Conservation (phyloP, 2,797 vertebrate genomes). For the Channallabes apus region DNA sequence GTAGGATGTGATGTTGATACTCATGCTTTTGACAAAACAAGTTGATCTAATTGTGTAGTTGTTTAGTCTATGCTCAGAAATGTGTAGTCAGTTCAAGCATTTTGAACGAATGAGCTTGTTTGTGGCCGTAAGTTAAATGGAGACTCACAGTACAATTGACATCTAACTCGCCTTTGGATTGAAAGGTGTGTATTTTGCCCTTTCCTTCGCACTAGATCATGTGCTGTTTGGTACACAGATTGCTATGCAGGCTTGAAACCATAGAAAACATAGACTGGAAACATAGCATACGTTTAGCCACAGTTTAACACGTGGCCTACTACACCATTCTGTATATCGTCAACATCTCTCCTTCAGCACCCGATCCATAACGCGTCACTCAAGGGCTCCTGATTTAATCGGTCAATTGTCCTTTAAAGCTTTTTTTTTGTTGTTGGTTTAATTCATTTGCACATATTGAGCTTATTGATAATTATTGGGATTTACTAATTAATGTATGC, state of each 20-base stretch:
- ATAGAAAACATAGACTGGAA: slow-evolving; percentile 59
- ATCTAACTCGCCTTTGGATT: slow-evolving; percentile 68
- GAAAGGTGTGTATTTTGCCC: slow-evolving; percentile 50
- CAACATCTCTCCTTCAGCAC: slow-evolving; percentile 19
- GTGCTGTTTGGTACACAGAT: slow-evolving; percentile 47
- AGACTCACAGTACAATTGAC: slow-evolving; percentile 63
- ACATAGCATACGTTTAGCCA: slow-evolving; percentile 56
- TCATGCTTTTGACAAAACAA: slow-evolving; percentile 65
- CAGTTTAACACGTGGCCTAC: slow-evolving; percentile 44
- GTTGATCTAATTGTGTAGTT: slow-evolving; percentile 79
- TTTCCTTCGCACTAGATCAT: slow-evolving; percentile 63
- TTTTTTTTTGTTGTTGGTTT: slow-evolving; percentile 50
- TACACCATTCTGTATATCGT: slow-evolving; percentile 27
- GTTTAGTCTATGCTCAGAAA: slow-evolving; percentile 62
- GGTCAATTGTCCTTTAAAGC: not conserved
- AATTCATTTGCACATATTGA: slow-evolving; percentile 48
- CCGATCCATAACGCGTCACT: slow-evolving; percentile 29
- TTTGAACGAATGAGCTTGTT: slow-evolving; percentile 68
- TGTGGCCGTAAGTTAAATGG: slow-evolving; percentile 63
- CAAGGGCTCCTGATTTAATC: not conserved
- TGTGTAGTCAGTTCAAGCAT: slow-evolving; percentile 66
- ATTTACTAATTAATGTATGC: not conserved
- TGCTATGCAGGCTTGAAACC: slow-evolving; percentile 48
- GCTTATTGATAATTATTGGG: not conserved
- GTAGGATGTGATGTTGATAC: slow-evolving; percentile 59